These are phyloP conservation scores for Drosophila santomea DNA, from an alignment of 1,140 invertebrate genomes.

Conservation along the genomic window DNA sequence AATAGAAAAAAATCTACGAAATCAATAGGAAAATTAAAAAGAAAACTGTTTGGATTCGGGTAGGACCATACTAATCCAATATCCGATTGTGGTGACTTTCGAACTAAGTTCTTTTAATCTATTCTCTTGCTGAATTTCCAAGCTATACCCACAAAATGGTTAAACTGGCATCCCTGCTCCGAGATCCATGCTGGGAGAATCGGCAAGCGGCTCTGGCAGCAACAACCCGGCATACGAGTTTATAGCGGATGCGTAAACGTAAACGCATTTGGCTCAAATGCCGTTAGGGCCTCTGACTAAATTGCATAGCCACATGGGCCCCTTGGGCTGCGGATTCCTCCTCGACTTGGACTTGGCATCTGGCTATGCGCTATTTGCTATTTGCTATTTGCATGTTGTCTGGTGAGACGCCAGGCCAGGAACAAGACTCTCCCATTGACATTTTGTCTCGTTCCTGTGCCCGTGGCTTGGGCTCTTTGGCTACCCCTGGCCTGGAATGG, in stretches of 20 bases:
- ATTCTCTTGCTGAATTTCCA: not conserved
- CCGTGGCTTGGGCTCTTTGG: not conserved
- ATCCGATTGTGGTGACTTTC: not conserved
- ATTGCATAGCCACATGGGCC: conserved; percentile 75
- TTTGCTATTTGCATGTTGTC: conserved; percentile 41
- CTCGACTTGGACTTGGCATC: conserved; percentile 18
- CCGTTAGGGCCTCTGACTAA: conserved; percentile 83
- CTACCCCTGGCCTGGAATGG: conserved; percentile 11
- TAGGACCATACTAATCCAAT: not conserved
- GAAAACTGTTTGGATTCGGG: too few relatives aligned
- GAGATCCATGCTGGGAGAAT: conserved; percentile 47
- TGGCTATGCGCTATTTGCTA: conserved; percentile 16
- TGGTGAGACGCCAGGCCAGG: conserved; percentile 43
- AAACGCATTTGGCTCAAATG: conserved; percentile 84
- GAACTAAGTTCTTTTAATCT: too few relatives aligned
- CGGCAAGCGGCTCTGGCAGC: conserved; percentile 26
- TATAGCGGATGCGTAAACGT: conserved; percentile 84
- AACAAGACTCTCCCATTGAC: conserved; percentile 72
- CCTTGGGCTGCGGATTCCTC: conserved; percentile 40
- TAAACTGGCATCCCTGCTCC: conserved; percentile 16
- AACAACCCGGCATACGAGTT: conserved; percentile 77
- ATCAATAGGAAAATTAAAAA: too few relatives aligned
- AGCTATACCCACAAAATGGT: conserved; percentile 12
- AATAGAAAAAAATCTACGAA: too few relatives aligned
- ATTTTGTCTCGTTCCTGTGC: conserved; percentile 37